Conservation (phyloP, 2,113 vertebrate species). For the Picathartes gymnocephalus region DNA sequence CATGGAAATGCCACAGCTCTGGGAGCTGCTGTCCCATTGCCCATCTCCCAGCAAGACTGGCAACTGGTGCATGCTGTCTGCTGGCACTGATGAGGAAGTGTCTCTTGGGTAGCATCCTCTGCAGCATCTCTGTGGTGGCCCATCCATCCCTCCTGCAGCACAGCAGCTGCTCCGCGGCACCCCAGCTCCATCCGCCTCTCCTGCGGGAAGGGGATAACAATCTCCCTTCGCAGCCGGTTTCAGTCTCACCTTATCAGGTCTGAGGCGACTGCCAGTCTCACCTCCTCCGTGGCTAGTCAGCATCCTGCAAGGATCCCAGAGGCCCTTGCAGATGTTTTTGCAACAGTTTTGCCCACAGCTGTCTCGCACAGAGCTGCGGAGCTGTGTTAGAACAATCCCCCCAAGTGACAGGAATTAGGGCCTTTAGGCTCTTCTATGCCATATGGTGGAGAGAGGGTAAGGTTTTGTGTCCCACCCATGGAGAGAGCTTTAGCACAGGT, state of each 20-base stretch:
- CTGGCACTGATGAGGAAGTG: neutral
- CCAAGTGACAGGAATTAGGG: neutral
- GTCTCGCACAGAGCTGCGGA: fast-evolving
- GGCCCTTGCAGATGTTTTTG: neutral
- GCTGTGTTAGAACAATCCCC: neutral
- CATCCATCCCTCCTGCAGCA: neutral
- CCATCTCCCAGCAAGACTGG: neutral
- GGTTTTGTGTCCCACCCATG: neutral
- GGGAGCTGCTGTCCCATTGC: neutral
- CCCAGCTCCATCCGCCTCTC: neutral
- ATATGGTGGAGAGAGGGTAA: neutral
- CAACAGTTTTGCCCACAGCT: neutral
- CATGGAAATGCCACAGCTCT: neutral
- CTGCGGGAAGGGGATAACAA: neutral
- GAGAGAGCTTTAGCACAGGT: neutral
- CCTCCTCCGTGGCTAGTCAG: fast-evolving
- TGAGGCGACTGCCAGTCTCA: neutral
- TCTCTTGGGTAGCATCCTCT: neutral
- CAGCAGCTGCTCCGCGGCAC: fast-evolving
- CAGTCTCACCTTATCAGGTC: neutral
- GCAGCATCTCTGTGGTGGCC: neutral
- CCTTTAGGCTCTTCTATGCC: neutral
- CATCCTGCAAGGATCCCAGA: neutral
- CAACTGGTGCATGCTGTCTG: neutral
- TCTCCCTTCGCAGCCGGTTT: neutral